Conservation (phyloP, 2,113 vertebrate genomes). For the Myotis brandtii region DNA sequence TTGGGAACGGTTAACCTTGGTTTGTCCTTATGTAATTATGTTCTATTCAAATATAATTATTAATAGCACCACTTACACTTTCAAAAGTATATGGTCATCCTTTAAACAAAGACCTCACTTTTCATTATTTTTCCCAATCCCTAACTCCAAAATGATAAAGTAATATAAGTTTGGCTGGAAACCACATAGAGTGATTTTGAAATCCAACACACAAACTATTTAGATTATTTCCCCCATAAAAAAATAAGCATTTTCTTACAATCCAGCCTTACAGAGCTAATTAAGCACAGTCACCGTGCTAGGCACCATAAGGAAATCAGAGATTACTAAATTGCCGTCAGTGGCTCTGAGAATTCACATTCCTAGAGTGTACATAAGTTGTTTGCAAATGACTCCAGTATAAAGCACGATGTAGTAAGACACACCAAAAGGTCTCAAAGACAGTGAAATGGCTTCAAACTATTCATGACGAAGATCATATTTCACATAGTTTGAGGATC, state of each 20-base stretch:
- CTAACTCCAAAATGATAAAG: neutral
- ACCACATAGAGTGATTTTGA: neutral
- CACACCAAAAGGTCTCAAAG: neutral
- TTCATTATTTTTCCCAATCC: neutral
- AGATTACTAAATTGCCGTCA: neutral
- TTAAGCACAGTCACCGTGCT: neutral
- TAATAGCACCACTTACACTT: constrained; percentile 23
- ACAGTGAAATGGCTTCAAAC: neutral
- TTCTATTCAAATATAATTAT: neutral
- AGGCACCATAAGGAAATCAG: neutral
- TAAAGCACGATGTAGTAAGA: neutral
- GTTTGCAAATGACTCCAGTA: neutral
- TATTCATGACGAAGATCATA: neutral
- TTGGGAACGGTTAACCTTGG: neutral
- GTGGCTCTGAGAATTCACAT: neutral
- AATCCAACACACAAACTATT: neutral
- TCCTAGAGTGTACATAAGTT: no score
- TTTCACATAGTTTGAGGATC: neutral
- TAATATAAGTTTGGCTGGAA: neutral
- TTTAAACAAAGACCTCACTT: neutral
- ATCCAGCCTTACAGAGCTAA: neutral
- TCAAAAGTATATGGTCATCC: neutral
- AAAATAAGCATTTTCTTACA: neutral
- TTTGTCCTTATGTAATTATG: neutral
- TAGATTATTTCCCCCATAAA: neutral